Evolutionary conservation across 2,888 invertebrate genomes (phyloP).

Genomic region (Leucozona laternaria): DNA sequence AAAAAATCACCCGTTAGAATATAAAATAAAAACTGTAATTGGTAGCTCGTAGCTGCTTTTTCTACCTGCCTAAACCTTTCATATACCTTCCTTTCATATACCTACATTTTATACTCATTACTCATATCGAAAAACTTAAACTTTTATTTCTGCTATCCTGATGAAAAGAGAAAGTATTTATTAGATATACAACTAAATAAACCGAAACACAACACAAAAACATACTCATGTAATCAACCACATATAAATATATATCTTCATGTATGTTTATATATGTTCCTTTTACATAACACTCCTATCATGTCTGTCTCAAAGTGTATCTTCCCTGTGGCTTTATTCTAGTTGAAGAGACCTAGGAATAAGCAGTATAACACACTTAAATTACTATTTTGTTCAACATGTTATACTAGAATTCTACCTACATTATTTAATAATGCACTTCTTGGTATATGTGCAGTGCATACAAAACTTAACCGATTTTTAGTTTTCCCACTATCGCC

Average conservation of each 20-base stretch:
- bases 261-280: background rate
- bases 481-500: conserved; percentile 73
- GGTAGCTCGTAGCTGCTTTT: no score
- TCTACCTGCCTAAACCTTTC: no score
- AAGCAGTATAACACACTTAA: background rate
- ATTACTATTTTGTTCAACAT: background rate
- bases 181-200: conserved; percentile 12
- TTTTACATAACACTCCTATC: background rate
- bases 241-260: background rate
- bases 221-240: background rate
- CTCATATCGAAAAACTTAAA: background rate
- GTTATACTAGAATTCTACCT: no score
- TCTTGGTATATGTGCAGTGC: no score
- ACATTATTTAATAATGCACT: background rate
- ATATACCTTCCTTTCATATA: no score
- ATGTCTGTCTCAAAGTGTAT: background rate
- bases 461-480: background rate
- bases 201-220: background rate
- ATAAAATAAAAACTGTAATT: no score
- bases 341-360: background rate
- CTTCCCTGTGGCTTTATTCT: background rate
- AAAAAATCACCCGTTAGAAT: no score
- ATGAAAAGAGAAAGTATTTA: conserved; percentile 48
- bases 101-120: background rate
- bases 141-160: conserved; percentile 37